Percentiles rank a stretch among this genome's conserved stretches.
phyloP scores from a whole-genome alignment of 2,888 invertebrate species.

The Synanthedon formicaeformis region DNA sequence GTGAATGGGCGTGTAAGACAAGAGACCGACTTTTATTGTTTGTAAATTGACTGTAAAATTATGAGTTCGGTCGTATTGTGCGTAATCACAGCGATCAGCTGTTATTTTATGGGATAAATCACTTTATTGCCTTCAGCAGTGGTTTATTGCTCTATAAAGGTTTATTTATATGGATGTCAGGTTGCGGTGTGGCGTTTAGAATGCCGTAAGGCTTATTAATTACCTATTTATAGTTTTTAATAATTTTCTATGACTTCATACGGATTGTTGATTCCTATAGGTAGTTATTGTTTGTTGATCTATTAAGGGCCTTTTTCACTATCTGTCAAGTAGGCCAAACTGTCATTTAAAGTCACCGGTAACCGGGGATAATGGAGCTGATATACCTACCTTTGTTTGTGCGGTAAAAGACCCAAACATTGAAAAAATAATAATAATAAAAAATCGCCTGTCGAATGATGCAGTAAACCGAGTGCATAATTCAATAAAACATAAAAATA shows the following conservation, averaged over 20 bases:
- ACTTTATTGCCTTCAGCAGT: conserved; percentile 54
- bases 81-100: conserved; percentile 64
- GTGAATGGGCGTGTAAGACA: conserved; percentile 64
- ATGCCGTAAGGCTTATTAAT: background rate
- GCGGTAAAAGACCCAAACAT: too few species aligned
- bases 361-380: too few species aligned
- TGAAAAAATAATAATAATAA: too few species aligned
- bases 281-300: too few species aligned
- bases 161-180: conserved; percentile 38
- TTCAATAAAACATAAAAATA: too few species aligned
- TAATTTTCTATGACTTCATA: conserved; percentile 4
- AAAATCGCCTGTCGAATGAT: too few species aligned
- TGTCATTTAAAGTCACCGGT: too few species aligned
- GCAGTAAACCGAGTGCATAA: too few species aligned
- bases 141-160: conserved; percentile 49
- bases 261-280: too few species aligned
- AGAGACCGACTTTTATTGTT: conserved; percentile 70
- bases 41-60: conserved; percentile 72
- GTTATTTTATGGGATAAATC: conserved; percentile 62
- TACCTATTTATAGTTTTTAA: background rate
- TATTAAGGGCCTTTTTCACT: too few species aligned
- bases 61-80: conserved; percentile 65
- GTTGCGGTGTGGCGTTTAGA: conserved; percentile 7
- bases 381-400: too few species aligned
- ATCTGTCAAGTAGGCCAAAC: too few species aligned